These are phyloP conservation scores for Staurois parvus DNA, from an alignment of 2,797 vertebrate species.

Conservation along the genomic window DNA sequence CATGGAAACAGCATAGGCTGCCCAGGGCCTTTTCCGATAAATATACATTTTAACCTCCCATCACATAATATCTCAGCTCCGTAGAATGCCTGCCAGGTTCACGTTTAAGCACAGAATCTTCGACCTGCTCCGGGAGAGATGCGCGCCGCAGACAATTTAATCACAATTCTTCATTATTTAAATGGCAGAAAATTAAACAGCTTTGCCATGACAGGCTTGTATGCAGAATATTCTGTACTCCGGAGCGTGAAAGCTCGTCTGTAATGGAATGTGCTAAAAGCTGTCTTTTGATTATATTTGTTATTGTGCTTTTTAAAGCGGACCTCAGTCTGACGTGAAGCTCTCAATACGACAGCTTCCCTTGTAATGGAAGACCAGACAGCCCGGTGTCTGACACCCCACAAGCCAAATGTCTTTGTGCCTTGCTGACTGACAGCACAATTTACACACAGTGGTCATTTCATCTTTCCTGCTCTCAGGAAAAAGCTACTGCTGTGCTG, in stretches of 20 bases:
- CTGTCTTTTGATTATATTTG: not conserved
- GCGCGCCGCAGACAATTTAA: not conserved
- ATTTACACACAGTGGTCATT: no score
- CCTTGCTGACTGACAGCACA: no score
- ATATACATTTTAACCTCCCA: slow-evolving; percentile 43
- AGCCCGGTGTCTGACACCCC: not conserved
- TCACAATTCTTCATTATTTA: slow-evolving; percentile 2
- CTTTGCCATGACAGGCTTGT: not conserved
- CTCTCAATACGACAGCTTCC: not conserved
- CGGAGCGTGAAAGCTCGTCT: not conserved
- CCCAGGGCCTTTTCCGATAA: slow-evolving; percentile 16
- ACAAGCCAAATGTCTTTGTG: no score
- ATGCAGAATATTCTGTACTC: not conserved
- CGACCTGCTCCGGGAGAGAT: not conserved
- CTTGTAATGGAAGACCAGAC: not conserved
- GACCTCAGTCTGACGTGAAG: not conserved
- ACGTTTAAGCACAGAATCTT: not conserved
- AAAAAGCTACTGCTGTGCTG: no score
- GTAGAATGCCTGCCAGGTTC: slow-evolving; percentile 17
- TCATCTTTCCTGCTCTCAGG: no score
- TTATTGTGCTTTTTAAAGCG: not conserved
- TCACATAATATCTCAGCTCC: slow-evolving; percentile 26
- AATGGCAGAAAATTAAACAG: not conserved
- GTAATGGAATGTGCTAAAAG: not conserved
- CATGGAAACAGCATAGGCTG: slow-evolving; percentile 31